Evolutionary conservation across 2,797 vertebrate genomes (phyloP), one percentile per base, ranked within the genome.

Genomic region (Schizopygopsis malacanthus): DNA sequence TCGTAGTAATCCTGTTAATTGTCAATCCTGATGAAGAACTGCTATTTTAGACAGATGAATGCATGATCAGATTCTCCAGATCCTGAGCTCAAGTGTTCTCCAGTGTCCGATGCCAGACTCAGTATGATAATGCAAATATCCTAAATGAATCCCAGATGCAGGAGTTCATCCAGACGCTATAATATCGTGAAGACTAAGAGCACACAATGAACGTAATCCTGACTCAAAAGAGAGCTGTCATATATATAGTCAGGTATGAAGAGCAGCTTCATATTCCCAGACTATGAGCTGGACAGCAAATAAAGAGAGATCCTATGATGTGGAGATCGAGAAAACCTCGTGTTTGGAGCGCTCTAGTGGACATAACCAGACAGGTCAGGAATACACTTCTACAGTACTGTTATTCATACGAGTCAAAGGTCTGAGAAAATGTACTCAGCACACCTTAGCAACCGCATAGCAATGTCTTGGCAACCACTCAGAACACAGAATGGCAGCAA

Each of bases 301-400:
- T 12, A 39, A 37, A 25, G 28, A 69, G 4, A 33, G 43, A 12
- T 28, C n/a, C 9, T 2, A 6, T 39, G 28, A n/a, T 9, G 12
- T 13, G 47, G 50, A 77, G 33, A 22, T n/a, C 6, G 2, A 25
- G 69, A 33, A 72, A 45, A 45, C 8, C 15, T 59, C 3, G 67
- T 22, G 52, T 82, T 12, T 71, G 52, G 37, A 56, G 50, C 69
- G 0, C 52, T 45, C 81, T 82, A 59, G 81, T 59, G 81, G 81
- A 82, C 16, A 59, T 18, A 52, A 67, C 2, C 22, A 82, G 80
- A 82, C 15, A 18, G 37, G 33, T 22, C 63, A 18, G 15, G 63
- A 8, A 16, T 37, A 37, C 37, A 37, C 63, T 67, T 5, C 39
- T 39, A 41, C 6, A 41, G 3, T 16, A 28, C 61, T 63, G 47